These are phyloP conservation scores for Melanotaenia nigrans DNA, from an alignment of 2,797 vertebrate species.

Conservation along the genomic window DNA sequence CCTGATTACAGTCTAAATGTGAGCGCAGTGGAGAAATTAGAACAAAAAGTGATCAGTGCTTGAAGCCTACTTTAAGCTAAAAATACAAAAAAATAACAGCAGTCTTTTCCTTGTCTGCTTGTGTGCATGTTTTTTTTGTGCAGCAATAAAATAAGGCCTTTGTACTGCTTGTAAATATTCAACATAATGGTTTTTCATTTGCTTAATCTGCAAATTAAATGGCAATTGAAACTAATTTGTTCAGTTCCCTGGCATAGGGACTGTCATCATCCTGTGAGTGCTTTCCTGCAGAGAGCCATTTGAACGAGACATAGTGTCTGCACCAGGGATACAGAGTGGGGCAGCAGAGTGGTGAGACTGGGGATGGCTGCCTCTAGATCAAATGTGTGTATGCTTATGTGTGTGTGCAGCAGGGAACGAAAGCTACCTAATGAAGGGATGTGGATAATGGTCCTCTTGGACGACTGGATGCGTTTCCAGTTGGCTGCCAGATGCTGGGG, in stretches of 20 bases:
- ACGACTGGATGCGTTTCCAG: slow-evolving; percentile 98
- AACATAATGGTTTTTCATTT: slow-evolving; percentile 95
- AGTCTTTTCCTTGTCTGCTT: slow-evolving; percentile 17
- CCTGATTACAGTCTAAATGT: slow-evolving; percentile 89
- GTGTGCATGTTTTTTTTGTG: slow-evolving; percentile 1
- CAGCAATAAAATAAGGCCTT: slow-evolving; percentile 86
- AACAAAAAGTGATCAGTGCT: slow-evolving; percentile 70
- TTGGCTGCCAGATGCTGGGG: slow-evolving; percentile 98
- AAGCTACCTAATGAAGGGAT: slow-evolving; percentile 97
- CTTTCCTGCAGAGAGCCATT: slow-evolving; percentile 96
- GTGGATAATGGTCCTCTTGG: slow-evolving; percentile 99
- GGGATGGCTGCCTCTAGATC: slow-evolving; percentile 89
- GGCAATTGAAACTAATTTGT: slow-evolving; percentile 90
- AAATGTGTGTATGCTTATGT: slow-evolving; percentile 53
- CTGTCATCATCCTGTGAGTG: slow-evolving; percentile 96
- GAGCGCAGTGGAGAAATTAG: slow-evolving; percentile 65
- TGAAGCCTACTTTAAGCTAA: slow-evolving; percentile 37
- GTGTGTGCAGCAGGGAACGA: slow-evolving; percentile 59
- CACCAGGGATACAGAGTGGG: slow-evolving; percentile 93
- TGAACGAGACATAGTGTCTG: slow-evolving; percentile 94
- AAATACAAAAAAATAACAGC: slow-evolving; percentile 31
- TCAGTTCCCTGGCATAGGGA: slow-evolving; percentile 88
- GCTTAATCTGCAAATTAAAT: slow-evolving; percentile 99
- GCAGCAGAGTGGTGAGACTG: slow-evolving; percentile 84
- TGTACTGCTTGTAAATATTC: slow-evolving; percentile 88